These are phyloP conservation scores for Drosophila robusta DNA, from an alignment of 2,888 invertebrate species.

Conservation along the genomic window DNA sequence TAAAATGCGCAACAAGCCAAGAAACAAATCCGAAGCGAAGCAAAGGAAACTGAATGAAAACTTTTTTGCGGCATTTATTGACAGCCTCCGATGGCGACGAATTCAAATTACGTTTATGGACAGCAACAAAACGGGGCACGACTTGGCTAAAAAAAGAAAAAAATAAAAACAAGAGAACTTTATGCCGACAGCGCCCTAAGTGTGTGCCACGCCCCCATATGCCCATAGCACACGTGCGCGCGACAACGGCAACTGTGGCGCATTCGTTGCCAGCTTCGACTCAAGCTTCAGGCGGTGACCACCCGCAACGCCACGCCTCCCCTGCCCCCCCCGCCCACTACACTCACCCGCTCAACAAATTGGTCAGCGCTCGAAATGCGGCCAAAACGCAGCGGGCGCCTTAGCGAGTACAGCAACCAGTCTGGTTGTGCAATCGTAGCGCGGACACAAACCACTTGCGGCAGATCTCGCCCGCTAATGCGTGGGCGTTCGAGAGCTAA, in stretches of 20 bases:
- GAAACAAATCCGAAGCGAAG: conserved; percentile 25
- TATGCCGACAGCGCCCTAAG: not conserved
- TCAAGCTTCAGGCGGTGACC: conserved; percentile 9
- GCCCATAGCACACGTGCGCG: conserved; percentile 9
- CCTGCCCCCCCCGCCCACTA: not conserved
- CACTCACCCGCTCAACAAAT: not conserved
- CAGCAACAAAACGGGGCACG: conserved; percentile 34
- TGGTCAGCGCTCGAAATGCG: conserved; percentile 32
- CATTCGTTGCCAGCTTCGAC: not conserved
- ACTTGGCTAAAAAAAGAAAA: conserved; percentile 2
- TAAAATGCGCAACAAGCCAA: conserved; percentile 55
- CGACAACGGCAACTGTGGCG: not conserved
- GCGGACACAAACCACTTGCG: conserved; percentile 44
- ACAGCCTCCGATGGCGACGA: conserved; percentile 30
- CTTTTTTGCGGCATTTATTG: conserved; percentile 34
- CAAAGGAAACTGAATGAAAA: conserved; percentile 34
- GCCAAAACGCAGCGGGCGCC: conserved; percentile 48
- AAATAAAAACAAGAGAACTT: conserved; percentile 18
- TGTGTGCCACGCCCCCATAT: conserved; percentile 18
- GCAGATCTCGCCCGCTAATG: conserved; percentile 21
- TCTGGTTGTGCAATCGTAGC: conserved; percentile 42
- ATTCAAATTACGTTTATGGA: conserved; percentile 37
- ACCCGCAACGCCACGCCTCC: conserved; percentile 9
- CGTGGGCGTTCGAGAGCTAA: conserved; percentile 29
- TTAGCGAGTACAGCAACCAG: conserved; percentile 27